Percentiles rank a stretch among this genome's conserved stretches.
phyloP scores from a whole-genome alignment of 2,113 vertebrate species.

The Phalacrocorax carbo region DNA sequence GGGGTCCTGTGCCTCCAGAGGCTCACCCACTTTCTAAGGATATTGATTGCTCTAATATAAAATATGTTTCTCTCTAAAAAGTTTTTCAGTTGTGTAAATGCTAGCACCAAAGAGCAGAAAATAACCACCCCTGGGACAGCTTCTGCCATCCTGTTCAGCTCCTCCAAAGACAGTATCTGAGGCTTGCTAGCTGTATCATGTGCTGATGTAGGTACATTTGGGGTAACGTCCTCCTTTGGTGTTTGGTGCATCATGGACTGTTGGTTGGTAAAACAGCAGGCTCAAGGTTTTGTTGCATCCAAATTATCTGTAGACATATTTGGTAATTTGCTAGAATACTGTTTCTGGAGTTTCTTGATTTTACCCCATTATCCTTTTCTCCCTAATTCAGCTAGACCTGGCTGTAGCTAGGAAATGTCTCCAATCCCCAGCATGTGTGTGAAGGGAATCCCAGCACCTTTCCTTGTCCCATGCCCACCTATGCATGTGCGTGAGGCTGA shows the following conservation, averaged over 20 bases:
- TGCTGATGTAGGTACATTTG: background rate
- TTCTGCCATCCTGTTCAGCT: background rate
- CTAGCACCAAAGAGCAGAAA: background rate
- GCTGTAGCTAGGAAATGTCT: background rate
- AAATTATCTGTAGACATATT: background rate
- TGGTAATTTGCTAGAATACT: background rate
- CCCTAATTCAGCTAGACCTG: background rate
- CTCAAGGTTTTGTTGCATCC: background rate
- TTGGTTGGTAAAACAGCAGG: background rate
- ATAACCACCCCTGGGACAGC: background rate
- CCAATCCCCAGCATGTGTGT: fast-evolving
- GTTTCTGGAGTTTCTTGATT: background rate
- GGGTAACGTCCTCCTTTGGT: background rate
- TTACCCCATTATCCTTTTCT: background rate
- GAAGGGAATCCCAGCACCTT: background rate
- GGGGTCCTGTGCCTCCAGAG: background rate
- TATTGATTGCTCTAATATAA: background rate
- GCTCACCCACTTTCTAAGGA: background rate
- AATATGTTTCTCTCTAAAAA: background rate
- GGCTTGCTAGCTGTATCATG: background rate
- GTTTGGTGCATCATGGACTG: background rate
- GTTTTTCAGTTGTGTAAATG: background rate
- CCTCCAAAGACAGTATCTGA: too few relatives aligned
- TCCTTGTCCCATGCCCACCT: background rate
- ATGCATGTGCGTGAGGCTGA: background rate